Conservation (phyloP, 2,888 invertebrate genomes). For the Netelia inedita region DNA sequence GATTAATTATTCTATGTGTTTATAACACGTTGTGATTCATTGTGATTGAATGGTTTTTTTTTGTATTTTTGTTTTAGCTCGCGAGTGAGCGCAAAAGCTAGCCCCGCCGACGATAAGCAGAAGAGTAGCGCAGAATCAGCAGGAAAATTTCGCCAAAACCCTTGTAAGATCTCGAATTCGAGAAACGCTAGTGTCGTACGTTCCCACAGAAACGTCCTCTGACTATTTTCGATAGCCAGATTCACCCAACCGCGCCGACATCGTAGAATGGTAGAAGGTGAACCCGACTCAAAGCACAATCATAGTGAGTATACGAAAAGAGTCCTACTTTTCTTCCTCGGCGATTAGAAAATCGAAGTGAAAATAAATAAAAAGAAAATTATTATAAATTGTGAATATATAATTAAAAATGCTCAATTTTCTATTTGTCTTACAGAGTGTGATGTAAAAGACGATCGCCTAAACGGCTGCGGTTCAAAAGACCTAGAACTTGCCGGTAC, state of each 20-base stretch:
- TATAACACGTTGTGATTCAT: neutral
- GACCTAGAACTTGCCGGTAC: constrained; percentile 88
- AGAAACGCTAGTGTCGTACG: constrained; percentile 70
- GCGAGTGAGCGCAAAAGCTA: constrained; percentile 84
- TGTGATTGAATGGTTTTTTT: neutral
- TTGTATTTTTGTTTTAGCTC: constrained; percentile 76
- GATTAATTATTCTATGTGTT: neutral
- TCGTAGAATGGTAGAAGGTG: constrained; percentile 97
- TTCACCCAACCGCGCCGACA: constrained; percentile 83
- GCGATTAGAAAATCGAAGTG: neutral
- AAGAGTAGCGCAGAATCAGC: constrained; percentile 84
- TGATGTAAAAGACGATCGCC: constrained; percentile 95
- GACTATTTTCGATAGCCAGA: constrained; percentile 79
- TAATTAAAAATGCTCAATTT: neutral
- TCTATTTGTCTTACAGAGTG: constrained; percentile 87
- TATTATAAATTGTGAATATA: constrained; percentile 6
- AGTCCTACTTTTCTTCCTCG: neutral
- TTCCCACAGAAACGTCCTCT: constrained; percentile 73
- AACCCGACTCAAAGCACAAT: constrained; percentile 92
- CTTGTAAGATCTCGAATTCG: constrained; percentile 67
- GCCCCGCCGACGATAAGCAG: constrained; percentile 84
- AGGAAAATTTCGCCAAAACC: constrained; percentile 81
- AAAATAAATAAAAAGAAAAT: neutral
- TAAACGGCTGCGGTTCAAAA: constrained; percentile 92
- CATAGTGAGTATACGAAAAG: constrained; percentile 87